Evolutionary conservation across 2,113 vertebrate species (phyloP), one percentile per base, ranked within the genome.

Genomic region (Rhinolophus ferrumequinum): DNA sequence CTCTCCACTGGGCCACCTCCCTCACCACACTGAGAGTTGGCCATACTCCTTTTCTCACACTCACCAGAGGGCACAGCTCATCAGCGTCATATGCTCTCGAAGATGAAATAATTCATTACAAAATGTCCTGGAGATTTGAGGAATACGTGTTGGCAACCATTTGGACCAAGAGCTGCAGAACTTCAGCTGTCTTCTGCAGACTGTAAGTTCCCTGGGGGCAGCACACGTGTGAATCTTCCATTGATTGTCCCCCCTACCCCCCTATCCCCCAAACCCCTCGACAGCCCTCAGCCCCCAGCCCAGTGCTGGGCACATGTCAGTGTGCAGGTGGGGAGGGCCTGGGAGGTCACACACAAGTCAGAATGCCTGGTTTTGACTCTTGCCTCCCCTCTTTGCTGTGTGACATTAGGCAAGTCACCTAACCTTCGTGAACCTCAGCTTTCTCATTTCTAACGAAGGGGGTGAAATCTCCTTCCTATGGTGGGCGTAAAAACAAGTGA

Each of bases 401-500:
- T 93, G 67, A 88, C 81, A n/a, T 58, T 41, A 52, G 35, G 19
- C 28, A 91, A 93, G 91, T 91, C 82, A 67, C 44, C 60, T 86
- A 60, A 96, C 67, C 86, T 95, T 70, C 75, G 72, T n/a, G 50
- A 90, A 64, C 88, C 87, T 92, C 70, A 41, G 66, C 33, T 64
- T 85, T 88, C 85, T 95, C 80, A 26, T 97, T 92, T 95, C 44
- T 79, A 30, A 86, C 88, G 67, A 83, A n/a, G 38, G 73, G 72
- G 67, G 16, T 35, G 75, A 94, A 96, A 94, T 97, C 95, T 94
- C 91, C 67, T 97, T 97, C 86, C 91, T 60, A 60, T 86, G 79
- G n/a, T 69, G 38, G 69, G 93, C 97, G 92, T 97, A 80, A 98
- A 92, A 97, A 94, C 89, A 97, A 97, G 96, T 92, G 96, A 98